Base-by-base conservation (phyloP, 2,113 vertebrate genomes). In the Ageneiosus marmoratus region DNA sequence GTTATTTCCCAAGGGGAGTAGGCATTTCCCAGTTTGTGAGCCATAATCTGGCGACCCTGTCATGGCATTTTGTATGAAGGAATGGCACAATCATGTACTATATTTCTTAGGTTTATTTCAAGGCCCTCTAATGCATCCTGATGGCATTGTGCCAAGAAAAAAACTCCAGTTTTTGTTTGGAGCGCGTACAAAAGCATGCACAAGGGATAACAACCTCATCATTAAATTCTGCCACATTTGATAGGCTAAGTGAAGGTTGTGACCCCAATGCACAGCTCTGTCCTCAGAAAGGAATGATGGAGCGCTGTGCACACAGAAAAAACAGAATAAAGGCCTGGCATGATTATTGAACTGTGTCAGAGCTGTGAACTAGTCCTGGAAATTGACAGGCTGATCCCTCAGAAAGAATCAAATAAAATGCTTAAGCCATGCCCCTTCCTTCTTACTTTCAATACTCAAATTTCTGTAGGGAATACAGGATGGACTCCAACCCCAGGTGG, bases 381-480 rank as follows among this genome's bases (percentile, higher is more conserved):
- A 90, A 93, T 91, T 93, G 92, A 91, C 93, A 84, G 89, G 56
- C 48, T 84, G 91, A 92, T 90, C 87, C 91, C 91, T 90, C 90
- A 87, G 91, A 92, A 86, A 91, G 88, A 93, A 91, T 92, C 92
- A 95, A 95, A 96, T 96, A 95, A 96, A 95, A 91, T 92, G 92
- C 93, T 89, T 41, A 92, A 91, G 91, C 48, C 60, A 34, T 20
- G 46, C 77, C 77, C 32, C 89, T 96, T 95, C 95, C 90, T 87
- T 92, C 90, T 77, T 86, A 87, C 95, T 95, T 96, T 93, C 92
- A 94, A 94, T 96, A 92, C 94, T 94, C 90, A 91, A 89, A 89
- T 87, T 93, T 87, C 94, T 93, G 93, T 93, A 93, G 95, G 95
- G 89, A 94, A 92, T 94, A 90, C 89, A 90, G 87, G 84, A 92